Conservation (phyloP, 2,113 vertebrate species). For the Macquaria australasica region DNA sequence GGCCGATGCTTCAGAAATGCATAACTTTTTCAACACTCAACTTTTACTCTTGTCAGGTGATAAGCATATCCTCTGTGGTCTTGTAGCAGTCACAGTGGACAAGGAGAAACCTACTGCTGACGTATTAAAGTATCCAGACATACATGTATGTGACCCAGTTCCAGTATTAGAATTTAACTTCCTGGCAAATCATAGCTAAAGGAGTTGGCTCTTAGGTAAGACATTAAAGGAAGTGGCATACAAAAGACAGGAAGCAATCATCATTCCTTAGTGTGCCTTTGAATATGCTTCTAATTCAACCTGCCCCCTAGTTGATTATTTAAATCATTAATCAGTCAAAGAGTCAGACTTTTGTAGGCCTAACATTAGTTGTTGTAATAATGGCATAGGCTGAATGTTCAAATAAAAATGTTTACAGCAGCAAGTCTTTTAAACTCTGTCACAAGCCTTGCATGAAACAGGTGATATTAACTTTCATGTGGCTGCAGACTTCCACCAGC, state of each 20-base stretch:
- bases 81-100: background rate
- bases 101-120: background rate
- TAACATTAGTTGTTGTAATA: background rate
- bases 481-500: background rate
- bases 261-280: background rate
- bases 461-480: background rate
- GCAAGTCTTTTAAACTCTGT: background rate
- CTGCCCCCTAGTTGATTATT: background rate
- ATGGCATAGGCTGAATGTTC: background rate
- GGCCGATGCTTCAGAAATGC: background rate
- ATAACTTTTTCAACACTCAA: background rate
- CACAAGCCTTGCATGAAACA: background rate
- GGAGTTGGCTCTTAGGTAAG: too few relatives aligned
- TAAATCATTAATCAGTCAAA: background rate
- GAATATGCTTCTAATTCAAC: background rate
- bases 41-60: background rate
- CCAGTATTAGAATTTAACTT: too few relatives aligned
- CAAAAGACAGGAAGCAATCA: background rate
- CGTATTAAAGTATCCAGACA: background rate
- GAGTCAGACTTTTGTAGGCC: background rate
- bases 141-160: background rate
- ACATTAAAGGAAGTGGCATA: background rate
- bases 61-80: background rate
- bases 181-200: background rate
- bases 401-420: background rate